These are phyloP conservation scores for Paratilapia polleni DNA, from an alignment of 2,113 vertebrate species.

Conservation along the genomic window DNA sequence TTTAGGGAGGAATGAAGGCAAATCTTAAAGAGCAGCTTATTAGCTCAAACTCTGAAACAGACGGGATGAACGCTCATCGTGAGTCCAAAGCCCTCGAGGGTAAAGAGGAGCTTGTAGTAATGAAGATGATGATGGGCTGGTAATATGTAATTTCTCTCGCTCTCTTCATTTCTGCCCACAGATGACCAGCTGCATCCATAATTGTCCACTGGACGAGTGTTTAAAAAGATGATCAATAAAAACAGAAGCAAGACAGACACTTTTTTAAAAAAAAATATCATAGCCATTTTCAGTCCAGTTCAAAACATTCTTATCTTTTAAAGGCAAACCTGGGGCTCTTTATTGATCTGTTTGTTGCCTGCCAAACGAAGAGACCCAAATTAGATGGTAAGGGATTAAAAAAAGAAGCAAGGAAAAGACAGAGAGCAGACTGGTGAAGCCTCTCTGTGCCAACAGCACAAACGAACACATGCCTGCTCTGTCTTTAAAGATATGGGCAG, in stretches of 20 bases:
- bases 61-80: neutral
- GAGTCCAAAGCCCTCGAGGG: neutral
- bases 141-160: conserved; percentile 17
- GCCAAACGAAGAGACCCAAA: conserved; percentile 28
- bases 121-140: conserved; percentile 42
- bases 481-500: neutral
- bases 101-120: conserved; percentile 1
- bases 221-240: conserved; percentile 44
- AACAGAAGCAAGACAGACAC: conserved; percentile 19
- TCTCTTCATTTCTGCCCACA: neutral
- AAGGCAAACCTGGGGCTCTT: conserved; percentile 40
- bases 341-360: conserved; percentile 63
- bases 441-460: neutral
- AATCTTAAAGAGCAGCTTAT: conserved; percentile 5
- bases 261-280: neutral
- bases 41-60: neutral
- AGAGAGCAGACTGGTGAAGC: neutral
- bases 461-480: neutral
- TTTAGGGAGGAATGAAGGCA: neutral
- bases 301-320: conserved; percentile 49
- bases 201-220: neutral
- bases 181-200: conserved; percentile 19
- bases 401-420: neutral
- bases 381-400: conserved; percentile 36
- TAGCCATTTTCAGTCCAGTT: conserved; percentile 25